Percentiles rank a stretch among this genome's conserved stretches.
Conservation (phyloP, 2,797 vertebrate species). For the Silurus lanzhouensis region DNA sequence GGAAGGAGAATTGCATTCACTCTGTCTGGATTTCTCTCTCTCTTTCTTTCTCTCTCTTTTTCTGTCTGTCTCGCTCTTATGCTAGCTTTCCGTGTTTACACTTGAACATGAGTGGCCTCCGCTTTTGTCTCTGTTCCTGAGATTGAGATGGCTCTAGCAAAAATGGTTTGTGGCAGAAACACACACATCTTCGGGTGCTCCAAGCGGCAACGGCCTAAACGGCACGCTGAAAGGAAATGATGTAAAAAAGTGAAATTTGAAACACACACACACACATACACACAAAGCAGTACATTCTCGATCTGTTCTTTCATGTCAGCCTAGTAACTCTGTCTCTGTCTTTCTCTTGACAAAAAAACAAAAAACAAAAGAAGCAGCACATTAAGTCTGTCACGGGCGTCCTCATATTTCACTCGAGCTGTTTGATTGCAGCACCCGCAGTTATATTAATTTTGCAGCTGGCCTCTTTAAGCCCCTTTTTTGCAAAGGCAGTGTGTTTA, state of each 20-base stretch:
- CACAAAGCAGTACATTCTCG: slow-evolving; percentile 3
- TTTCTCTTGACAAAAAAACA: slow-evolving; percentile 61
- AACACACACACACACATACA: slow-evolving; percentile 46
- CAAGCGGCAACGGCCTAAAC: slow-evolving; percentile 65
- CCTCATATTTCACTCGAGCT: slow-evolving; percentile 65
- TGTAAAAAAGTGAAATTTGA: slow-evolving; percentile 81
- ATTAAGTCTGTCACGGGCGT: slow-evolving; percentile 70
- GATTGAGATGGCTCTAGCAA: slow-evolving; percentile 42
- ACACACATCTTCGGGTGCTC: slow-evolving; percentile 34
- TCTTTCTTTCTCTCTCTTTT: slow-evolving; percentile 37
- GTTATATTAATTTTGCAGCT: slow-evolving; percentile 78
- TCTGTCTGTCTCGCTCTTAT: slow-evolving; percentile 1
- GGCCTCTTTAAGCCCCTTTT: slow-evolving; percentile 73
- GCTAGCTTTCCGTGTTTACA: slow-evolving; percentile 38
- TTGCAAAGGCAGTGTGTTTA: slow-evolving; percentile 77
- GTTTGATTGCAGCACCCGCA: slow-evolving; percentile 73
- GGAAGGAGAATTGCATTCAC: slow-evolving; percentile 88
- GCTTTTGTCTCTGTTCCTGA: slow-evolving; percentile 37
- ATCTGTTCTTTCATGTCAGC: slow-evolving; percentile 5
- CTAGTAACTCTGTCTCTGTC: neutral
- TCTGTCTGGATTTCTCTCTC: slow-evolving; percentile 69
- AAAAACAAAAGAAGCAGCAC: slow-evolving; percentile 51
- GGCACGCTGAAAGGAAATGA: slow-evolving; percentile 76
- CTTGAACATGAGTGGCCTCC: slow-evolving; percentile 5
- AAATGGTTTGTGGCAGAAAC: slow-evolving; percentile 37